phyloP scores from a whole-genome alignment of 2,888 invertebrate species.

The Tiliacea aurago region DNA sequence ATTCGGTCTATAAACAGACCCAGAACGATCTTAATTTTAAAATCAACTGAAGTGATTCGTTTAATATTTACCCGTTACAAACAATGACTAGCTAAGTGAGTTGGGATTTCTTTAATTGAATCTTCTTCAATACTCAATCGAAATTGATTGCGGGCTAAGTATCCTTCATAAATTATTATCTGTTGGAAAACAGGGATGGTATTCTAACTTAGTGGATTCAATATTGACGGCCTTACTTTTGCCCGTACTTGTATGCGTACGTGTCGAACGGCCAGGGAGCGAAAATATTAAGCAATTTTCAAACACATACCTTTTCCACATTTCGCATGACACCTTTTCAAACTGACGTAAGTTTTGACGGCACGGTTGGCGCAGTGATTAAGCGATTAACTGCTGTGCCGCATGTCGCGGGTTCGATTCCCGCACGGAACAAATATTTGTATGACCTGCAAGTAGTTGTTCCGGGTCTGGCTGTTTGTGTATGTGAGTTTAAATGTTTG shows the following conservation, averaged over 20 bases:
- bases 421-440: no score
- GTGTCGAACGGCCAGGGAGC: no score
- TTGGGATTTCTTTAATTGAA: slow-evolving; percentile 61
- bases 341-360: background rate
- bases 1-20: background rate
- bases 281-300: background rate
- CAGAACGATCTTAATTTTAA: background rate
- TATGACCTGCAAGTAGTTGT: no score
- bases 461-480: no score
- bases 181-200: slow-evolving; percentile 68
- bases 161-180: slow-evolving; percentile 64
- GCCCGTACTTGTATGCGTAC: background rate
- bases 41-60: slow-evolving; percentile 28
- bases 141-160: slow-evolving; percentile 67
- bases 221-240: background rate
- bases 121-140: slow-evolving; percentile 63
- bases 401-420: no score
- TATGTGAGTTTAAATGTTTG: no score
- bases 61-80: slow-evolving; percentile 58
- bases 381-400: no score
- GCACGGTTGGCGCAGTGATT: no score
- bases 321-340: background rate
- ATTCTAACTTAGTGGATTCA: slow-evolving; percentile 59
- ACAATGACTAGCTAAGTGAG: slow-evolving; percentile 59
- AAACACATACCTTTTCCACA: background rate